phyloP scores from a whole-genome alignment of 2,113 vertebrate genomes.

The Oryzias javanicus region DNA sequence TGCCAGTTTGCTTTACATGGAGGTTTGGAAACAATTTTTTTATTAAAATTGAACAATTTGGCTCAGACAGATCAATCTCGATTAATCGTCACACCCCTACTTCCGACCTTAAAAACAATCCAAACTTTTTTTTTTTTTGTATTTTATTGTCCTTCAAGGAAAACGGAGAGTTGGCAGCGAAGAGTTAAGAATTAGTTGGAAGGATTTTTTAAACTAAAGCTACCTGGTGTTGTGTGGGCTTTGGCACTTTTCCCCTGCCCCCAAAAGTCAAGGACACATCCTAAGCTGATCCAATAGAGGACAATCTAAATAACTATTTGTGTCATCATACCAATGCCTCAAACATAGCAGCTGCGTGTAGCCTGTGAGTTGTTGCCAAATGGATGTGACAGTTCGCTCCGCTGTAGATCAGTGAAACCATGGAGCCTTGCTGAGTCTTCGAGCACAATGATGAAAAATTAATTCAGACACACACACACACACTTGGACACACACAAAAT shows the following conservation, averaged over 20 bases:
- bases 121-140: not conserved
- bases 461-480: slow-evolving; percentile 76
- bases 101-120: too few relatives aligned
- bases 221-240: slow-evolving; percentile 40
- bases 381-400: slow-evolving; percentile 64
- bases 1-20: too few relatives aligned
- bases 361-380: slow-evolving; percentile 72
- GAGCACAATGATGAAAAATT: slow-evolving; percentile 87
- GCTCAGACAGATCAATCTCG: too few relatives aligned
- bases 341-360: slow-evolving; percentile 74
- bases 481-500: slow-evolving; percentile 75
- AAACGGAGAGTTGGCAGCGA: slow-evolving; percentile 19
- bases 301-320: slow-evolving; percentile 59
- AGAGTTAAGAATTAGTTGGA: slow-evolving; percentile 44
- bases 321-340: slow-evolving; percentile 47
- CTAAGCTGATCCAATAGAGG: slow-evolving; percentile 53
- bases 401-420: slow-evolving; percentile 79
- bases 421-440: slow-evolving; percentile 74
- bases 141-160: not conserved
- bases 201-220: slow-evolving; percentile 42
- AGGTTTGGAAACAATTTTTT: too few relatives aligned
- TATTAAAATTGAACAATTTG: too few relatives aligned
- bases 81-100: too few relatives aligned
- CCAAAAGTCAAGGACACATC: slow-evolving; percentile 63
- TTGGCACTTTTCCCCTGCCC: slow-evolving; percentile 46